Base-by-base conservation (phyloP, 2,113 vertebrate species). In the Rhinolophus sinicus region DNA sequence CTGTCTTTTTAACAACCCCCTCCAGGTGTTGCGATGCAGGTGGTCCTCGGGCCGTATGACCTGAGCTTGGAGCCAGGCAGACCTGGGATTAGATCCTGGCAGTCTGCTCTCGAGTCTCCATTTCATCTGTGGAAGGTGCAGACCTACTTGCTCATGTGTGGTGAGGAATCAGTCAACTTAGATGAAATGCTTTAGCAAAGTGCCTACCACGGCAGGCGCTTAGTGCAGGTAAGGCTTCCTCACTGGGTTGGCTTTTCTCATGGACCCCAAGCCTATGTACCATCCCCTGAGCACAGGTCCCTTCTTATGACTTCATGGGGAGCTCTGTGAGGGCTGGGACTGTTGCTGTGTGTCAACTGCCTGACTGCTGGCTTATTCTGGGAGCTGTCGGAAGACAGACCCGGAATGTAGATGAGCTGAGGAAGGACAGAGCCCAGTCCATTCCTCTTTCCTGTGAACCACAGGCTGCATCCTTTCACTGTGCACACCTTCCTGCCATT, bases 251-350 rank as follows among this genome's bases (percentile, higher is more conserved):
- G 35, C 40, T 35, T 69, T 28, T 38, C 15, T 13, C 13, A 33
- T 9, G 3, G 1, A 14, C 60, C 58, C 52, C 3, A 5, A 18
- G 21, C 47, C 44, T 67, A 7, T 13, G 11, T 1, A 16, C 8
- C 47, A 44, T 28, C 69, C 12, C 30, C 69, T 19, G 40, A 24
- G 58, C 4, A 8, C 21, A 19, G 6, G 5, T 85, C 44, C 8
- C 56, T 83, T 64, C 38, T 35, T 0, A 30, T 62, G 40, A 75
- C 26, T 8, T 11, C 0, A 33, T 4, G 8, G 8, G 38, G 38
- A n/a, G 18, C 9, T 67, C 24, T 35, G 30, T 69, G 52, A 77
- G 15, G 65, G 65, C 8, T 35, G n/a, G 16, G 65, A 35, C 16
- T 69, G 16, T 35, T 33, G 16, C 35, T 35, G 65, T 62, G 56